Conservation (phyloP, 2,797 vertebrate genomes). For the Cryptoblepharus egeriae region DNA sequence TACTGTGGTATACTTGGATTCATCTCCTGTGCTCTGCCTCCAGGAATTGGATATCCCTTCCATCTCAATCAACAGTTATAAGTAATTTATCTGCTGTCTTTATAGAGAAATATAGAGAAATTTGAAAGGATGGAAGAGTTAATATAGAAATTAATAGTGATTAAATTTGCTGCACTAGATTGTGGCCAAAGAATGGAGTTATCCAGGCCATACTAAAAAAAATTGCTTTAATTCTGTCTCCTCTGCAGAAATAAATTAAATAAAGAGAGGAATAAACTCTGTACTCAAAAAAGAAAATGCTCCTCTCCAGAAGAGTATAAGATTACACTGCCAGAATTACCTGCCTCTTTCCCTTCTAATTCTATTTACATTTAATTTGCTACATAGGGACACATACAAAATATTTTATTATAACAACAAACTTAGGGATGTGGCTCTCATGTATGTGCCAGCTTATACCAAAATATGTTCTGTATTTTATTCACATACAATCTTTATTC, state of each 20-base stretch:
- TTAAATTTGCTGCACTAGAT: neutral
- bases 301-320: neutral
- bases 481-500: no score
- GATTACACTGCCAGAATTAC: no score
- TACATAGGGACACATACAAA: no score
- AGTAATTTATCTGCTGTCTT: neutral
- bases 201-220: no score
- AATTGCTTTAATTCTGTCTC: neutral
- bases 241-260: neutral
- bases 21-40: neutral
- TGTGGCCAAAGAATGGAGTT: neutral
- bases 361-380: neutral
- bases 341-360: neutral
- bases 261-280: neutral
- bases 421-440: neutral
- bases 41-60: neutral
- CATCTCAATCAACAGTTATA: neutral
- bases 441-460: neutral
- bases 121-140: neutral
- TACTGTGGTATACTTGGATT: neutral
- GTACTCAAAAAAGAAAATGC: neutral
- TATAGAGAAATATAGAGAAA: neutral
- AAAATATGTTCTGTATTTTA: neutral
- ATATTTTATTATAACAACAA: neutral
- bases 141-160: neutral